Evolutionary conservation across 2,888 invertebrate genomes (phyloP).

Genomic region (Petrolisthes manimaculis): DNA sequence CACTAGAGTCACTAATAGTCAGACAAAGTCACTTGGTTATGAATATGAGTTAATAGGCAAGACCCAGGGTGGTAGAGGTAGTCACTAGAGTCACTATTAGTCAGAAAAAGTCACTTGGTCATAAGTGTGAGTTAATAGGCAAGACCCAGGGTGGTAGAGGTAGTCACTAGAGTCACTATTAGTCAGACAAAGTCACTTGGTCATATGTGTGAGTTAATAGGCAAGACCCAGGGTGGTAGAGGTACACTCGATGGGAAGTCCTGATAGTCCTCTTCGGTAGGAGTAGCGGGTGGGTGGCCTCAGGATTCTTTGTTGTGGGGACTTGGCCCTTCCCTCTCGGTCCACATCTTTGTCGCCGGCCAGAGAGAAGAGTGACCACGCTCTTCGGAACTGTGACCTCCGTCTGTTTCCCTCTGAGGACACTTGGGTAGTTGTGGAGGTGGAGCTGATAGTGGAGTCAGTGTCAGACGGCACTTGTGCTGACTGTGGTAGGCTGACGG

Average conservation of each 20-base stretch:
- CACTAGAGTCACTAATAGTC: no score
- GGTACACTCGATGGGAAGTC: conserved; percentile 58
- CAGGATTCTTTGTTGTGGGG: conserved; percentile 52
- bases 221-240: conserved; percentile 51
- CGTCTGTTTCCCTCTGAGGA: conserved; percentile 41
- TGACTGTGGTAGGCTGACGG: conserved; percentile 30
- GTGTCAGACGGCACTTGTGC: conserved; percentile 8
- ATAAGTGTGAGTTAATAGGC: neutral
- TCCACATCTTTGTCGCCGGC: conserved; percentile 52
- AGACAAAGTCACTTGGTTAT: no score
- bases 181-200: no score
- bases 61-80: conserved; percentile 44
- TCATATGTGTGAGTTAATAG: conserved; percentile 36
- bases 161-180: neutral
- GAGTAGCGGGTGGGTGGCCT: conserved; percentile 55
- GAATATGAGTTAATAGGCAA: conserved; percentile 37
- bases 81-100: conserved; percentile 38
- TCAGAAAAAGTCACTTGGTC: no score
- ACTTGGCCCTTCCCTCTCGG: conserved; percentile 39
- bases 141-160: neutral
- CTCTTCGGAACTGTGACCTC: conserved; percentile 57
- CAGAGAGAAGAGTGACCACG: conserved; percentile 59
- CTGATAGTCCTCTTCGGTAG: conserved; percentile 57
- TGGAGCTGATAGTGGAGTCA: conserved; percentile 1
- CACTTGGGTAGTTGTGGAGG: conserved; percentile 5